phyloP scores from a whole-genome alignment of 30 jellyfish, hydroid and myxozoan species.

The Nemopilema nomurai region DNA sequence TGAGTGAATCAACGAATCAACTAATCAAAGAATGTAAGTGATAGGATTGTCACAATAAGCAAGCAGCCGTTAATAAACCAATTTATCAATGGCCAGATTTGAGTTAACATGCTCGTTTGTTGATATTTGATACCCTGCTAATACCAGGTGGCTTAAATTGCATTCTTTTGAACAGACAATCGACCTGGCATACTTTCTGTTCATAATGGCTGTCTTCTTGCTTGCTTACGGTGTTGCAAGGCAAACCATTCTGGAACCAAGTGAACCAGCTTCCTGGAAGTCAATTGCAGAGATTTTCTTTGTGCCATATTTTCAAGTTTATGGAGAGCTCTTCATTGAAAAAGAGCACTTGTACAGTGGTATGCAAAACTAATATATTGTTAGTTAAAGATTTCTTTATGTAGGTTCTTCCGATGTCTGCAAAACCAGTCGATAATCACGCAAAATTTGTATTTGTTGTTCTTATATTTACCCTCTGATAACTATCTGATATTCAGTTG shows the following conservation, averaged over 20 bases:
- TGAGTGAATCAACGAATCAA: too few species aligned
- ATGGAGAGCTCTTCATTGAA: conserved; percentile 92
- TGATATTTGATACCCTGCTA: not conserved
- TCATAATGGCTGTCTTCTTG: conserved; percentile 88
- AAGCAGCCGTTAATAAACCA: not conserved
- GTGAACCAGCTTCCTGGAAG: conserved; percentile 49
- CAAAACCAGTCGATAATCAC: too few species aligned
- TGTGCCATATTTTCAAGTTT: conserved; percentile 91
- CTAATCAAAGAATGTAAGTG: too few species aligned
- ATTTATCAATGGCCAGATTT: not conserved
- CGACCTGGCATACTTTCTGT: conserved; percentile 84
- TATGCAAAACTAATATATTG: not conserved
- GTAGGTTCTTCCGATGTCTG: too few species aligned
- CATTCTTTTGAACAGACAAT: conserved; percentile 52
- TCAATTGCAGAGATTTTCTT: conserved; percentile 76
- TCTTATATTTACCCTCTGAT: too few species aligned
- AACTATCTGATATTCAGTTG: too few species aligned
- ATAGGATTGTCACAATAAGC: too few species aligned
- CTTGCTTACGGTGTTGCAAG: conserved; percentile 95
- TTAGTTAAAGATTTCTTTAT: not conserved
- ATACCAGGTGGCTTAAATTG: not conserved
- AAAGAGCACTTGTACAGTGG: conserved; percentile 61
- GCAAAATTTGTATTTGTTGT: too few species aligned
- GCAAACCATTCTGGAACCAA: conserved; percentile 73
- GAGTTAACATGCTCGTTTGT: not conserved